Percentiles rank a stretch among this genome's conserved stretches.
Conservation (phyloP, 2,797 vertebrate genomes). For the Xiphophorus birchmanni region DNA sequence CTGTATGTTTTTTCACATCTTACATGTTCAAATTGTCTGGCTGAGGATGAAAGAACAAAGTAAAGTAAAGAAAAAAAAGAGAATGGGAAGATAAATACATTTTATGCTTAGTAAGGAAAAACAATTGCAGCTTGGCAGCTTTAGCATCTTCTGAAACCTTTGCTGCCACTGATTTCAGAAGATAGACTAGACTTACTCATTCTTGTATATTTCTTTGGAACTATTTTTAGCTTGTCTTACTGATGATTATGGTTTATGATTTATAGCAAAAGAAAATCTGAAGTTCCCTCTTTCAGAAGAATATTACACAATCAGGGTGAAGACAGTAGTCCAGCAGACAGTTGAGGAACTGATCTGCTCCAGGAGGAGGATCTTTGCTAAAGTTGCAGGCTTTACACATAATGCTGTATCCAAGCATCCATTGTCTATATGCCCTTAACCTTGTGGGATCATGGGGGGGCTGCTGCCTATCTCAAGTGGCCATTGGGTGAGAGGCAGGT, state of each 20-base stretch:
- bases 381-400: neutral
- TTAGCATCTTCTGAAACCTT: conserved; percentile 12
- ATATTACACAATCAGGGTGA: neutral
- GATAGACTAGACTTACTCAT: too few species aligned
- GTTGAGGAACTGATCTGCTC: neutral
- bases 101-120: conserved; percentile 52
- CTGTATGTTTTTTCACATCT: conserved; percentile 67
- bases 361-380: neutral
- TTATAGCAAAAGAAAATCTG: neutral
- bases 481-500: neutral
- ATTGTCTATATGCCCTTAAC: neutral
- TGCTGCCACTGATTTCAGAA: neutral
- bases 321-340: conserved; percentile 1
- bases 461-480: neutral
- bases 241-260: neutral
- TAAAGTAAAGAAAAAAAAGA: conserved; percentile 45
- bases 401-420: neutral
- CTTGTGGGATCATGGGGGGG: neutral
- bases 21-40: conserved; percentile 81
- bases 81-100: conserved; percentile 56
- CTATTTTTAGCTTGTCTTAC: neutral
- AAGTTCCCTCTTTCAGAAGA: neutral
- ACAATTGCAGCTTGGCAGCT: conserved; percentile 31
- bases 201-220: neutral
- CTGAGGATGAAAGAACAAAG: conserved; percentile 75